phyloP scores from a whole-genome alignment of 2,797 vertebrate genomes.

The Cyclura pinguis region DNA sequence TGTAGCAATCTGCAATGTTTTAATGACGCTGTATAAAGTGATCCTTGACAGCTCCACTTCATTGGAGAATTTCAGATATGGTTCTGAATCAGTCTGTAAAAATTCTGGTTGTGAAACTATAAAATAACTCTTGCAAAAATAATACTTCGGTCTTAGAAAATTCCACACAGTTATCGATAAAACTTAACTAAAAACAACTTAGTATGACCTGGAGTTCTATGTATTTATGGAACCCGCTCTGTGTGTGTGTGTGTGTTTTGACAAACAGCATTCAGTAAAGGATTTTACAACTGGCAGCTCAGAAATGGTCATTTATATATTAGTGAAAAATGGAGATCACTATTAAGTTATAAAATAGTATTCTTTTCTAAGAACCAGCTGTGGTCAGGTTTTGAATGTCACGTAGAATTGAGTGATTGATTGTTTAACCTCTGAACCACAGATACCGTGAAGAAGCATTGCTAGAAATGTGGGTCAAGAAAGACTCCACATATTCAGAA shows the following conservation, averaged over 20 bases:
- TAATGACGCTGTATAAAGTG: background rate
- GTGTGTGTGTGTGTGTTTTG: background rate
- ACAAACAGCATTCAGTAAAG: background rate
- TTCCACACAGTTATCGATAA: background rate
- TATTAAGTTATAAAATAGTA: background rate
- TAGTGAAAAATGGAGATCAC: background rate
- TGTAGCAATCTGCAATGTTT: background rate
- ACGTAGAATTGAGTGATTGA: conserved; percentile 38
- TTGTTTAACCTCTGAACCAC: conserved; percentile 30
- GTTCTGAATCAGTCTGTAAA: background rate
- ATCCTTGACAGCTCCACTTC: conserved; percentile 6
- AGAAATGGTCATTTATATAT: background rate
- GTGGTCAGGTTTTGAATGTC: background rate
- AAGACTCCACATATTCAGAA: conserved; percentile 13
- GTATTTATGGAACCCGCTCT: background rate
- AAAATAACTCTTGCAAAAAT: conserved; percentile 11
- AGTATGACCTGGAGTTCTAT: background rate
- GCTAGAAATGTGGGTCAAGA: background rate
- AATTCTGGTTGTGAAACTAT: background rate
- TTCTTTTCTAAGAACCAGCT: conserved; percentile 8
- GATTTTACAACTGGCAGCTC: background rate
- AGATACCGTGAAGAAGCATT: conserved; percentile 20
- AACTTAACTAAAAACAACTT: background rate
- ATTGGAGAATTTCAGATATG: background rate
- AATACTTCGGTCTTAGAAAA: background rate